Base-by-base conservation (phyloP, 2,113 vertebrate genomes). In the Progne subis region DNA sequence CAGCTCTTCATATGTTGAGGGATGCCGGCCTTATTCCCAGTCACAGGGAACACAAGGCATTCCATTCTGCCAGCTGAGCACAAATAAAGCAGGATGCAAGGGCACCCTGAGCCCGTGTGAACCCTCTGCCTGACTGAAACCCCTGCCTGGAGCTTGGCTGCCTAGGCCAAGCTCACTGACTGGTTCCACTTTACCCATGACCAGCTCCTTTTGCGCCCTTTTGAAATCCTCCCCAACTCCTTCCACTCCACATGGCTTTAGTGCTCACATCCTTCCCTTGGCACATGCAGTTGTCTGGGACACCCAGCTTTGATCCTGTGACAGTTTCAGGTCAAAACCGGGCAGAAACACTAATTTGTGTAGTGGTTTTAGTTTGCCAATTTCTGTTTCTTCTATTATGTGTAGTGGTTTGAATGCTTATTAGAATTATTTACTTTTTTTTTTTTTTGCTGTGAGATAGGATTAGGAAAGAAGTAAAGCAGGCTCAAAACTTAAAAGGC, bases 61-160 rank as follows among this genome's bases (percentile, higher is more conserved):
- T 41, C 25, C 8, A 18, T 47, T 52, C 47, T 57, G 14, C 20
- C 6, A 5, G 39, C 4, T 5, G 23, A 53, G 61, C 56, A 70
- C 39, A 49, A 68, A 39, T 32, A 31, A 49, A 75, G 56, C 37
- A 43, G 64, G 24, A 32, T 11, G 28, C 31, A 11, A 41, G 43
- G 52, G 20, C 26, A 68, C 44, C 32, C 37, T 37, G 37, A 37
- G 37, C 14, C n/a, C 6, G 1, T 0, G 0, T 7, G 47, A n/a
- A 50, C 31, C 59, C 41, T 39, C 44, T 7, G 4, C 46, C 60
- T 60, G 63, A 23, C 39, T 43, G 25, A 49, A 3, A 26, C 12
- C 39, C 49, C 37, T 11, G 44, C 44, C 75, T 47, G 29, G 21
- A 29, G 31, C 26, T 7, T 12, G 11, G 16, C 52, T 63, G 68